Base-by-base conservation (phyloP, 2,113 vertebrate species). In the Archilochus colubris region DNA sequence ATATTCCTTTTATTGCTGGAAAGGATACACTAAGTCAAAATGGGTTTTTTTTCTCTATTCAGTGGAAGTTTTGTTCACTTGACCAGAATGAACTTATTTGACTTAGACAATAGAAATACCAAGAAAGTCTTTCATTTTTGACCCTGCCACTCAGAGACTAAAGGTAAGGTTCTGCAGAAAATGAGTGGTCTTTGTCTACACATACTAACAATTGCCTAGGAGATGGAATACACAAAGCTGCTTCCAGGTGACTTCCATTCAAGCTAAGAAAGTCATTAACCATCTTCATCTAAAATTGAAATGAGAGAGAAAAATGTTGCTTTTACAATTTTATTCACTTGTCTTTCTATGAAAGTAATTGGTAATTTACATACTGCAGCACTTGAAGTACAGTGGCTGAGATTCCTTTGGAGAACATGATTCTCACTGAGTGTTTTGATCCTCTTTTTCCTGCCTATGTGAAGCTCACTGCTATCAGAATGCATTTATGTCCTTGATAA, bases 241-340 rank as follows among this genome's bases (percentile, higher is more conserved):
- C 61, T 90, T 81, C 61, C 79, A 78, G 25, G 70, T 81, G 76
- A 88, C 80, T 64, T 91, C 83, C 48, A 90, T 10, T 12, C 57
- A 81, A 81, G 21, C 57, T 83, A 88, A 78, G 64, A 77, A 86
- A 94, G 64, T 95, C 25, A 83, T 92, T 92, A 92, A 81, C 76
- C 36, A 48, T 51, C 80, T 74, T 90, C 75, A 44, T 67, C 10
- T 91, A 83, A 88, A 92, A 95, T n/a, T 78, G 53, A 86, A 90
- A 93, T 81, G 53, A 86, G 63, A 82, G 7, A 67, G 36, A 73
- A 88, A 90, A 83, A 33, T 10, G 7, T 61, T 74, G 59, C 23
- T 80, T 96, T 83, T 63, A 86, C 14, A 72, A 50, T 83, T 90
- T 83, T 63, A 78, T 81, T 86, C 68, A 70, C 48, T 90, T 63